Evolutionary conservation across 2,797 vertebrate genomes (phyloP), one percentile per base, ranked within the genome.

Genomic region (Aulostomus chinensis): DNA sequence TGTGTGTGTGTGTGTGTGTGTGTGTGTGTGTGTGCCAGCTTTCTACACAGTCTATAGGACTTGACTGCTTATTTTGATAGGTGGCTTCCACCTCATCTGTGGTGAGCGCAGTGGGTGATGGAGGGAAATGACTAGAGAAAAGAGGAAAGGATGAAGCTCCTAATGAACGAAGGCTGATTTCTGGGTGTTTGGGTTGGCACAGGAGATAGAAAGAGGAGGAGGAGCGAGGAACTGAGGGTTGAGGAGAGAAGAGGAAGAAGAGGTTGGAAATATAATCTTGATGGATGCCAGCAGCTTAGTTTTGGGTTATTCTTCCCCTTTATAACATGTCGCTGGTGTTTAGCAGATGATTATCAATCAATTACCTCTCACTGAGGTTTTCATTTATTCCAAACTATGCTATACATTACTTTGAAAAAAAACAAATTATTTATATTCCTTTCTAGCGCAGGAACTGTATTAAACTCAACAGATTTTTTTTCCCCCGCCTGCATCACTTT

Each of bases 11-110:
- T 24, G 22, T 24, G 22, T 5, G 31, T 33, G 31, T 11, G 34
- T 11, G 17, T 36, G 15, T 5, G n/a, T 15, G 28, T 6, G 9
- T 13, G 21, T 13, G 25, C 31, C 43, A 34, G 54, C 28, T 22
- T 22, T 18, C 22, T 20, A 4, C 33, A 15, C 37, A 47, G 37
- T n/a, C 17, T 26, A 45, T 13, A 33, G 7, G 47, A 30, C 47
- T 51, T 58, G 58, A 3, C 29, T 36, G 78, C 61, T 86, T 81
- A 51, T 80, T 83, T 74, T 74, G 61, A 55, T 73, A 62, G 65
- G 45, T 45, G 49, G n/a, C 49, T 46, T 47, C 41, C 32, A n/a
- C n/a, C n/a, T n/a, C n/a, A n/a, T n/a, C n/a, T n/a, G 57, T 25
- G 25, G 39, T 9, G 39, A 65, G 71, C 58, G 26, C 48, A 61